Evolutionary conservation across 30 jellyfish, hydroid and myxozoan genomes (phyloP).

Genomic region (Aurelia aurita complex sp. Pacific): DNA sequence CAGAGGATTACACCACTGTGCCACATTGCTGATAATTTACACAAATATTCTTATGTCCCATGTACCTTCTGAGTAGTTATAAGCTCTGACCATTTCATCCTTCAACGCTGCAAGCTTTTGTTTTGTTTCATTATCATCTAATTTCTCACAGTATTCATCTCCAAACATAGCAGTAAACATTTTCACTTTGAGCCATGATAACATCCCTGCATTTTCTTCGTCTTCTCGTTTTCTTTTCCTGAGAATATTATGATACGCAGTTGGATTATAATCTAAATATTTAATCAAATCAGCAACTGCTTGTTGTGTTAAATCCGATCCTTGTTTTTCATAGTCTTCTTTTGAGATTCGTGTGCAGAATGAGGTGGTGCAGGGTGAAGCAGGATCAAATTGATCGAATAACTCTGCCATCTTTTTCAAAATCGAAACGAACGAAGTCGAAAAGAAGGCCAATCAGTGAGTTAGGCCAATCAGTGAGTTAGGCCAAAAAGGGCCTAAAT

Average conservation of each 20-base stretch:
- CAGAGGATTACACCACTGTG: no score
- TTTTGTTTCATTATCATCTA: conserved; percentile 53
- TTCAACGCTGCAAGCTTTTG: conserved; percentile 43
- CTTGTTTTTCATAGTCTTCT: conserved; percentile 71
- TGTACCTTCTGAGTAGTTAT: conserved; percentile 80
- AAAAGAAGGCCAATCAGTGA: no score
- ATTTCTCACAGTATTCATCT: conserved; percentile 48
- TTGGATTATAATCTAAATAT: conserved; percentile 86
- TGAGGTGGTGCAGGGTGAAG: conserved; percentile 88
- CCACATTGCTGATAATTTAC: no score
- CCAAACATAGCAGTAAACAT: conserved; percentile 60
- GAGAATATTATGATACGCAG: conserved; percentile 77
- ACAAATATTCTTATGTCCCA: no score
- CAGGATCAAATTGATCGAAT: conserved; percentile 83
- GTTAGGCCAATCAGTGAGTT: no score
- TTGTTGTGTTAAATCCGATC: conserved; percentile 56
- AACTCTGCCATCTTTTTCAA: conserved; percentile 71
- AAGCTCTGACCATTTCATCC: conserved; percentile 64
- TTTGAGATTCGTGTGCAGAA: conserved; percentile 69
- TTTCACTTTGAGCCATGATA: conserved; percentile 72
- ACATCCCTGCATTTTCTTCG: conserved; percentile 65
- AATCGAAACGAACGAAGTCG: neutral
- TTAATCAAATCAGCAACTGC: conserved; percentile 75
- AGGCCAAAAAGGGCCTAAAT: no score
- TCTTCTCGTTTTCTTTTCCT: conserved; percentile 86